These are phyloP conservation scores for Podilymbus podiceps DNA, from an alignment of 2,113 vertebrate genomes.

Conservation along the genomic window DNA sequence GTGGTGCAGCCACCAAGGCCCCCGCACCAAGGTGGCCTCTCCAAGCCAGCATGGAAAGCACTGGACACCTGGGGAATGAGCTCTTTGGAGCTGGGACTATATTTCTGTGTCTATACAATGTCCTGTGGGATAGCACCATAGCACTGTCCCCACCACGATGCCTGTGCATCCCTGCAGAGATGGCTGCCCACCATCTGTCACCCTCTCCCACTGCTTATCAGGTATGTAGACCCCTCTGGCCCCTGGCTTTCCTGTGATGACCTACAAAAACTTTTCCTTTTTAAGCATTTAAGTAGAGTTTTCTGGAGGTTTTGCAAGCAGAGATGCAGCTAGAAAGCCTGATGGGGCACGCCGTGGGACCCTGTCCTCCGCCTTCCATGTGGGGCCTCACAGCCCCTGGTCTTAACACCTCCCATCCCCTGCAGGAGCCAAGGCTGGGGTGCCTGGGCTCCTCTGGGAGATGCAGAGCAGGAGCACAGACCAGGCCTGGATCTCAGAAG, in stretches of 20 bases:
- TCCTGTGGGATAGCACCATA: neutral
- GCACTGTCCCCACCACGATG: neutral
- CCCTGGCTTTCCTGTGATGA: neutral
- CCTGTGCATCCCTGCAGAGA: fast-evolving
- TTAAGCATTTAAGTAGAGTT: neutral
- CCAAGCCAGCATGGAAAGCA: neutral
- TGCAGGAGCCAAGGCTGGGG: neutral
- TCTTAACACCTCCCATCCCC: neutral
- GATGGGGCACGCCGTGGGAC: neutral
- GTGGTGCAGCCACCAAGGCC: neutral
- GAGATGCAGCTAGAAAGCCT: neutral
- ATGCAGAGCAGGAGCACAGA: neutral
- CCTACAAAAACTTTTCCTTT: neutral
- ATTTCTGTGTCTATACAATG: neutral
- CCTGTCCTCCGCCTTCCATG: neutral
- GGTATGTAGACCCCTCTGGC: neutral
- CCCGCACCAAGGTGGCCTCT: fast-evolving
- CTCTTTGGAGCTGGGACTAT: neutral
- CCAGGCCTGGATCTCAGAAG: neutral
- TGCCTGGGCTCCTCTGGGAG: neutral
- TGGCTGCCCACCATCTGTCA: neutral
- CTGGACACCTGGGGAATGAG: too few species aligned
- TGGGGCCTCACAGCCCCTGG: neutral
- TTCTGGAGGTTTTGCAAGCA: neutral
- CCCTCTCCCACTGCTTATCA: neutral